These are phyloP conservation scores for Drosophila atripex DNA, from an alignment of 2,888 invertebrate species.

Conservation along the genomic window DNA sequence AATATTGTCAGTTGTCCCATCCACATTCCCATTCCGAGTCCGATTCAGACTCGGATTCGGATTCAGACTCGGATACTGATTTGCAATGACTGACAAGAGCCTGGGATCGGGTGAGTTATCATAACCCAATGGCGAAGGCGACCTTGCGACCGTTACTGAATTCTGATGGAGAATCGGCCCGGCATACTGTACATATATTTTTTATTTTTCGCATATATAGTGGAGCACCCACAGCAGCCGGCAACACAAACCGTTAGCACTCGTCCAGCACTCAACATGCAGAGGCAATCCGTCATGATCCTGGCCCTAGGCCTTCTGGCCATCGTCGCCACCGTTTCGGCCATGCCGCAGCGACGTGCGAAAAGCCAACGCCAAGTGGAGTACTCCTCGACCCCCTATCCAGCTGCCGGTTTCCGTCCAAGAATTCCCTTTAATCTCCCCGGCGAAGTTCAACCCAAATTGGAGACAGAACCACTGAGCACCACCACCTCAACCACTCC, in stretches of 20 bases:
- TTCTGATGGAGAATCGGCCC: conserved; percentile 70
- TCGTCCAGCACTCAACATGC: conserved; percentile 57
- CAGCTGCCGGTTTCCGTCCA: conserved; percentile 80
- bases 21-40: conserved; percentile 1
- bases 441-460: conserved; percentile 58
- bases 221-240: conserved; percentile 66
- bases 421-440: conserved; percentile 76
- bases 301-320: conserved; percentile 47
- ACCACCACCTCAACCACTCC: conserved; percentile 46
- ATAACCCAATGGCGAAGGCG: conserved; percentile 52
- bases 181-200: not conserved
- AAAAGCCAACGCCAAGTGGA: conserved; percentile 74
- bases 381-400: conserved; percentile 76
- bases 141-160: conserved; percentile 81
- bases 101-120: conserved; percentile 70
- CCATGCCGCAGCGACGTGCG: conserved; percentile 57
- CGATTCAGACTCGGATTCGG: not conserved
- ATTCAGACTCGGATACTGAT: conserved; percentile 36
- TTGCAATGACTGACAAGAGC: conserved; percentile 50
- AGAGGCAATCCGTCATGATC: conserved; percentile 51
- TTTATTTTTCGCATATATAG: conserved; percentile 54
- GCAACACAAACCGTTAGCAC: conserved; percentile 70
- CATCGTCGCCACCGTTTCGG: conserved; percentile 37
- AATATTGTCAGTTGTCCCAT: conserved; percentile 66
- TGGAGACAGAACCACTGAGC: conserved; percentile 48